Conservation (phyloP, 2,113 vertebrate genomes). For the Saimiri boliviensis region DNA sequence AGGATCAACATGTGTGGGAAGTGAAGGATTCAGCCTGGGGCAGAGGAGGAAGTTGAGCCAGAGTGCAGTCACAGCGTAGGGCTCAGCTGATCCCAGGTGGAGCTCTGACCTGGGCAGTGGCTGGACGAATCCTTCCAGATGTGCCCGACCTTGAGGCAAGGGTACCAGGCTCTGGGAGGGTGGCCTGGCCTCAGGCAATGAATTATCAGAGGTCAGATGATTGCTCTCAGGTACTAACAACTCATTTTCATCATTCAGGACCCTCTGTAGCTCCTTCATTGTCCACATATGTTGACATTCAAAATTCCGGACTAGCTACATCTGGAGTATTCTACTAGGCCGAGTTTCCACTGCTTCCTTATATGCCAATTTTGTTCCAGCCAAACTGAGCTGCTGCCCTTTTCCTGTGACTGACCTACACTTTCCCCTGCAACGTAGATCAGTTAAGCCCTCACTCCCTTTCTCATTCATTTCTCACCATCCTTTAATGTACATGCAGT, state of each 20-base stretch:
- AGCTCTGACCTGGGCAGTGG: not conserved
- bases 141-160: rapidly evolving
- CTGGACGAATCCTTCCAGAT: not conserved
- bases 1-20: not conserved
- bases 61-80: not conserved
- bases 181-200: not conserved
- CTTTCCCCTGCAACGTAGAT: not conserved
- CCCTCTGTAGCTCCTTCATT: too few relatives aligned
- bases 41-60: not conserved
- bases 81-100: not conserved
- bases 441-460: not conserved
- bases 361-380: not conserved
- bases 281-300: not conserved
- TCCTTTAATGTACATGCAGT: not conserved
- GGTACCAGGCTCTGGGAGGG: not conserved
- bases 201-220: not conserved
- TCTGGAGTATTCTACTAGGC: not conserved
- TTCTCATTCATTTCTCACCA: not conserved
- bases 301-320: not conserved
- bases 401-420: not conserved
- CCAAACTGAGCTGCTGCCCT: not conserved
- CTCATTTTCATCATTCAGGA: not conserved
- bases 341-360: not conserved
- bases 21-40: rapidly evolving
- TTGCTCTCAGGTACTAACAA: not conserved